Conservation (phyloP, 2,797 vertebrate genomes). For the Argentina silus region DNA sequence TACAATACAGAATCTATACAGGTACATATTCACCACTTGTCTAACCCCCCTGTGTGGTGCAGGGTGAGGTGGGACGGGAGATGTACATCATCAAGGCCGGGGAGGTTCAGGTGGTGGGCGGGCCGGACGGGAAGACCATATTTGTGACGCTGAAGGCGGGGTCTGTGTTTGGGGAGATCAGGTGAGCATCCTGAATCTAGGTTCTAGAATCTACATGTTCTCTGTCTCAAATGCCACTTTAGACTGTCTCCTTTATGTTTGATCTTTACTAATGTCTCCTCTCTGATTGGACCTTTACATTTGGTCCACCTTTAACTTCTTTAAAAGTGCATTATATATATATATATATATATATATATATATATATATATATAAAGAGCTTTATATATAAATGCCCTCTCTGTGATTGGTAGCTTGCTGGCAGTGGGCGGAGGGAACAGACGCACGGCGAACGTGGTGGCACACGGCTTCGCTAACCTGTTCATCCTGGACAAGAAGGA, state of each 20-base stretch:
- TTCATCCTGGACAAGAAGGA: conserved; percentile 98
- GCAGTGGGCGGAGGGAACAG: conserved; percentile 92
- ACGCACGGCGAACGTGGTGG: conserved; percentile 93
- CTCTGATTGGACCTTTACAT: background rate
- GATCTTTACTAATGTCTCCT: conserved; percentile 1
- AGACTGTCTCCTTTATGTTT: background rate
- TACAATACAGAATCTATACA: background rate
- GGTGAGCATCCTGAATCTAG: conserved; percentile 70
- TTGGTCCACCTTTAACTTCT: no score
- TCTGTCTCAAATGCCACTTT: no score
- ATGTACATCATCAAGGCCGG: conserved; percentile 99
- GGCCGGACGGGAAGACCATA: conserved; percentile 88
- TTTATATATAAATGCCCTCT: background rate
- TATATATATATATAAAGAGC: no score
- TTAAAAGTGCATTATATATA: no score
- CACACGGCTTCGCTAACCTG: conserved; percentile 95
- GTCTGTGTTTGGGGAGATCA: conserved; percentile 97
- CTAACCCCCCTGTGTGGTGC: conserved; percentile 22
- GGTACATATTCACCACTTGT: background rate
- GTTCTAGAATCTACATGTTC: background rate
- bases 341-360: no score
- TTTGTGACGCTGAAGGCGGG: conserved; percentile 92
- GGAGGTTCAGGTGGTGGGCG: conserved; percentile 94
- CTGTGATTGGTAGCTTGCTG: conserved; percentile 82
- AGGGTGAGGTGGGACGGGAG: conserved; percentile 96